These are phyloP conservation scores for Diadophis punctatus DNA, from an alignment of 2,113 vertebrate species.

Conservation along the genomic window DNA sequence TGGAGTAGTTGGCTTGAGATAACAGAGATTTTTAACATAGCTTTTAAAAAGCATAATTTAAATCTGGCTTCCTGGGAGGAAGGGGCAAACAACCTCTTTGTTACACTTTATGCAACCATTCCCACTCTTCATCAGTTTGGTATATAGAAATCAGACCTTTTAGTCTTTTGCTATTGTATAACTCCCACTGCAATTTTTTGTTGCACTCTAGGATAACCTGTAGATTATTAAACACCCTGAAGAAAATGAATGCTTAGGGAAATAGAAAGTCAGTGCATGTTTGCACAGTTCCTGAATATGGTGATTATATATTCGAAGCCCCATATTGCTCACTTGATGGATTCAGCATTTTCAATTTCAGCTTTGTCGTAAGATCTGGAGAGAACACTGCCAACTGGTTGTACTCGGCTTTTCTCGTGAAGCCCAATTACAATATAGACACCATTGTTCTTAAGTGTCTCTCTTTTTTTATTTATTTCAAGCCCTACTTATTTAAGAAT, in stretches of 20 bases:
- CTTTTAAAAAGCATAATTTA: neutral
- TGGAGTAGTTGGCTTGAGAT: neutral
- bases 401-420: neutral
- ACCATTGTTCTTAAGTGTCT: neutral
- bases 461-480: slow-evolving; percentile 16
- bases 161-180: neutral
- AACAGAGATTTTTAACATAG: neutral
- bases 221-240: slow-evolving; percentile 2
- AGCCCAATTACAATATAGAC: neutral
- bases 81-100: neutral
- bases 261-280: slow-evolving; percentile 6
- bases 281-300: neutral
- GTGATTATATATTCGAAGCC: neutral
- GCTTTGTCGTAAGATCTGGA: neutral
- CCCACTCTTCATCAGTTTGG: neutral
- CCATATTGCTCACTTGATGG: neutral
- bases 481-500: neutral
- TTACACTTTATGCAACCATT: neutral
- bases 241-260: slow-evolving; percentile 3
- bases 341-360: neutral
- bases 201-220: slow-evolving; percentile 9
- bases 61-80: neutral
- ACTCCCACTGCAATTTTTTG: neutral
- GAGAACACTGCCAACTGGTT: neutral
- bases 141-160: neutral